Base-by-base conservation (phyloP, 1,140 invertebrate species). In the Campoletis sonorensis region DNA sequence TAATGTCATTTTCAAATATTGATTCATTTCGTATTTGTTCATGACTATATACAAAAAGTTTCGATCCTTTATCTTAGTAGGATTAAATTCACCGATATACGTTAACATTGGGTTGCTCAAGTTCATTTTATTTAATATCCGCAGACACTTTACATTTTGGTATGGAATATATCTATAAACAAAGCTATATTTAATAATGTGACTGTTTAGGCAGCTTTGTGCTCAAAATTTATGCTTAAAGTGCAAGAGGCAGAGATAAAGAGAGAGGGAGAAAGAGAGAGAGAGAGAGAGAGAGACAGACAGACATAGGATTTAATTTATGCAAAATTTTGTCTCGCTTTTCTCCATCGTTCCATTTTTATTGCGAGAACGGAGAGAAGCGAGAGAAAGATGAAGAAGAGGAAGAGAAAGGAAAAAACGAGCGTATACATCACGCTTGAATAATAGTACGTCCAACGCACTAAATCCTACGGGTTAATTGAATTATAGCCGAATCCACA, bases 201-300 rank as follows among this genome's bases (percentile, higher is more conserved):
- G 30, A 71, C 40, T 77, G 61, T 80, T 75, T 83, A 71, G 86
- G 64, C 73, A 40, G 30, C 86, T 87, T 90, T 90, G 88, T 90
- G 89, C 88, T 89, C 88, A 83, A 88, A 90, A 90, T 90, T 89
- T 89, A 89, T 89, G 87, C 86, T 83, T 84, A 87, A 80, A 30
- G 58, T 58, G 73, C 49, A 82, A 54, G 58, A 82, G 45, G 8
- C 11, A 51, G 73, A 76, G 4, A 54, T 5, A 13, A 70, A 79
- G 21, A 51, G 68, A 75, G 40, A 30, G 30, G n/a, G n/a, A n/a
- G n/a, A n/a, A 82, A 54, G 58, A 82, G 45, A 4, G 4, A 51
- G 73, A 76, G 4, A 54, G 40, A 13, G 61, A 79, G 21, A 51
- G 68, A 75, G 40, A 30, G 30, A n/a, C n/a, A n/a, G n/a, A n/a